Evolutionary conservation across 2,113 vertebrate species (phyloP).

Genomic region (Halcyon malimbica): DNA sequence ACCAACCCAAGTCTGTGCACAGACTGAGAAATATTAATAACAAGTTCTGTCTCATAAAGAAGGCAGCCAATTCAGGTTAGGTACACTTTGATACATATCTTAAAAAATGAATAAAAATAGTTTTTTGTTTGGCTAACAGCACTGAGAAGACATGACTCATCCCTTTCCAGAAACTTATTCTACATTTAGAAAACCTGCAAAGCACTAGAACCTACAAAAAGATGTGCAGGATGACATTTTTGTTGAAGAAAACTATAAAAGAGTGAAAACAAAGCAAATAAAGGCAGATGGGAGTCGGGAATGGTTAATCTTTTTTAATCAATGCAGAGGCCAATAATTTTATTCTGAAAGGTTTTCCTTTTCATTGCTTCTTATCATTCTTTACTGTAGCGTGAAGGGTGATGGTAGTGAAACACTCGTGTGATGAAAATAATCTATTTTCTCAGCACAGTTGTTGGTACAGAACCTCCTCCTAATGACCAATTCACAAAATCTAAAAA

Average conservation of each 20-base stretch:
- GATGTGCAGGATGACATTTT: background rate
- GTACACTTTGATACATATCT: background rate
- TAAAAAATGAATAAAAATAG: background rate
- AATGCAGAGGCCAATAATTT: background rate
- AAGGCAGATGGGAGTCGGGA: background rate
- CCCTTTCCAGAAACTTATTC: background rate
- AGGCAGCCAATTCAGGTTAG: background rate
- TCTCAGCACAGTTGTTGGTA: background rate
- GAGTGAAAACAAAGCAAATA: background rate
- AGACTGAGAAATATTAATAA: background rate
- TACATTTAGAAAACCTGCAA: background rate
- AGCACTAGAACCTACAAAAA: background rate
- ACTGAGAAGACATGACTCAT: background rate
- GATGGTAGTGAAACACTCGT: background rate
- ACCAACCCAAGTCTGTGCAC: background rate
- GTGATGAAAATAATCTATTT: background rate
- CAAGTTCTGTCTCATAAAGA: background rate
- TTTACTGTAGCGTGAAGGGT: background rate
- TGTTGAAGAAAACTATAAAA: background rate
- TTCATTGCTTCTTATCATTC: background rate
- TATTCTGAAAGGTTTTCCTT: background rate
- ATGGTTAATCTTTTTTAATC: background rate
- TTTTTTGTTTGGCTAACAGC: background rate
- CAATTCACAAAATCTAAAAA: background rate
- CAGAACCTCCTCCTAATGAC: background rate